Evolutionary conservation across 2,888 invertebrate genomes (phyloP).

Genomic region (Panorpa germanica): DNA sequence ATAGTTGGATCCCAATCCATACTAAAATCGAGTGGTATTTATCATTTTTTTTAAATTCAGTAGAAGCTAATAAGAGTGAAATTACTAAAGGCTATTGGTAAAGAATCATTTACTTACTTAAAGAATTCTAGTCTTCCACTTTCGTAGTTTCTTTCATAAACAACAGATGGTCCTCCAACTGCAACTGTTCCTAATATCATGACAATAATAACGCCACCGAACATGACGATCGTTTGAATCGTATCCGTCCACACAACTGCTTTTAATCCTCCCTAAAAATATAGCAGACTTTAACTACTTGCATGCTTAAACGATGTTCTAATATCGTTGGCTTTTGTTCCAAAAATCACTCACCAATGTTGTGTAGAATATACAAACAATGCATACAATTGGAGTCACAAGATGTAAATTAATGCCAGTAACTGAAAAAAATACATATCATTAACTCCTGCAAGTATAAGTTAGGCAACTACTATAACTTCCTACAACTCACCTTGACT

Average conservation of each 20-base stretch:
- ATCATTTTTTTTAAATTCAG: neutral
- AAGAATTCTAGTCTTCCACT: conserved; percentile 51
- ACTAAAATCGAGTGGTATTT: conserved; percentile 25
- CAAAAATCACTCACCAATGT: conserved; percentile 43
- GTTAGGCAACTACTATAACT: conserved; percentile 7
- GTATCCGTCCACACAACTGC: conserved; percentile 72
- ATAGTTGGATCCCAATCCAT: conserved; percentile 55
- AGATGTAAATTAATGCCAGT: conserved; percentile 65
- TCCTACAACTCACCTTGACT: conserved; percentile 40
- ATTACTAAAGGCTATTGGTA: neutral
- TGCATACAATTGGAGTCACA: conserved; percentile 59
- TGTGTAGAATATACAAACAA: conserved; percentile 81
- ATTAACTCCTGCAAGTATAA: neutral
- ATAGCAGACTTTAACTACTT: conserved; percentile 4
- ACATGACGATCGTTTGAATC: conserved; percentile 54
- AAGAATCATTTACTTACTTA: conserved; percentile 31
- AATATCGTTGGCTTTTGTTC: neutral
- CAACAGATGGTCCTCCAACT: conserved; percentile 40
- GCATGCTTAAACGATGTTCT: conserved; percentile 6
- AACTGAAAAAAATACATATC: conserved; percentile 32
- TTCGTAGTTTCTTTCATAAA: conserved; percentile 36
- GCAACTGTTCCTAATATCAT: conserved; percentile 42
- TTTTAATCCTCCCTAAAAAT: conserved; percentile 49
- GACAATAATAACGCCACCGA: conserved; percentile 46
- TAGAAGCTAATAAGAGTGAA: neutral